phyloP scores from a whole-genome alignment of 2,888 invertebrate species.

The Chrysina gloriosa region DNA sequence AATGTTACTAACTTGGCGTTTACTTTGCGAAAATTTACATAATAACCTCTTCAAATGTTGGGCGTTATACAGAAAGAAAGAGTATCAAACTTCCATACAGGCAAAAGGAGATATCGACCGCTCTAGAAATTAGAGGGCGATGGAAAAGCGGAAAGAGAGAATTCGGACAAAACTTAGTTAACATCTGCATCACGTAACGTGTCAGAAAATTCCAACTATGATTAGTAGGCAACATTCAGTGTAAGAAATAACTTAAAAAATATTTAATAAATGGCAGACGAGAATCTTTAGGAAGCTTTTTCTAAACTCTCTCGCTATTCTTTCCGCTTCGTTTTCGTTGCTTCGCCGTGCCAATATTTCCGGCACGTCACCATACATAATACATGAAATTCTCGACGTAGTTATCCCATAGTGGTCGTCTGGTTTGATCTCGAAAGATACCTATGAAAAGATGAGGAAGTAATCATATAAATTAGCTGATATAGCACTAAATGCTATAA shows the following conservation, averaged over 20 bases:
- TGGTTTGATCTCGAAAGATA: slow-evolving; percentile 2
- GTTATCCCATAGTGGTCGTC: slow-evolving; percentile 11
- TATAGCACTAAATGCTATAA: neutral
- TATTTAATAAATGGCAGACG: slow-evolving; percentile 37
- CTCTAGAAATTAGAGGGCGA: slow-evolving; percentile 5
- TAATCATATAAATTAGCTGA: neutral
- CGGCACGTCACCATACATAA: slow-evolving; percentile 27
- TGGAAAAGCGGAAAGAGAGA: slow-evolving; percentile 3
- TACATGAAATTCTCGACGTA: slow-evolving; percentile 24
- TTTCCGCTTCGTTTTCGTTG: slow-evolving; percentile 8
- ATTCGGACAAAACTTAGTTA: slow-evolving; percentile 30
- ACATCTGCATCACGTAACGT: slow-evolving; percentile 37
- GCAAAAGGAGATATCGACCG: slow-evolving; percentile 18
- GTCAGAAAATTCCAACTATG: slow-evolving; percentile 32
- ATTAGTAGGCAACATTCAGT: slow-evolving; percentile 36
- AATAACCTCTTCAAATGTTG: neutral
- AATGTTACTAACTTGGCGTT: too few relatives aligned
- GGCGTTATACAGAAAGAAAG: neutral
- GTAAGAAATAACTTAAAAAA: slow-evolving; percentile 43
- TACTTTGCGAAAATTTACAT: neutral
- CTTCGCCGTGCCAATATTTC: slow-evolving; percentile 6
- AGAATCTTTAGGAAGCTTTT: slow-evolving; percentile 8
- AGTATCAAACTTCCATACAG: slow-evolving; percentile 6
- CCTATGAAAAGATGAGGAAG: neutral
- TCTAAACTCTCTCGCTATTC: neutral